Evolutionary conservation across 2,113 vertebrate species (phyloP).

Genomic region (Ctenodactylus gundi): DNA sequence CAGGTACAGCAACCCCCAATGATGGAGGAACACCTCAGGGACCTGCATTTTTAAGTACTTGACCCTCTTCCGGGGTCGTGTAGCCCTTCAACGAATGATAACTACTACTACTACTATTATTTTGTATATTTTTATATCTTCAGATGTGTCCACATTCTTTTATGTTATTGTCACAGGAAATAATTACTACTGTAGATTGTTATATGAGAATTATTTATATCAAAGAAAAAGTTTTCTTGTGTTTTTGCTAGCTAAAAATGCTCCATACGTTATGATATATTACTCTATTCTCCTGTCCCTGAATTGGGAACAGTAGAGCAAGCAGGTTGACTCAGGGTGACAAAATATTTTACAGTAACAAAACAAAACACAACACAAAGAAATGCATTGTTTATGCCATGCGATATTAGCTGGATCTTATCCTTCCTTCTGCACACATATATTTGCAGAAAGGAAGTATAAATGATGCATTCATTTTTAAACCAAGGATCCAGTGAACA

Average conservation of each 20-base stretch:
- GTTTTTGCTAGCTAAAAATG: background rate
- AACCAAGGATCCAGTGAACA: constrained; percentile 53
- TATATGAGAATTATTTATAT: background rate
- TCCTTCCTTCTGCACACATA: background rate
- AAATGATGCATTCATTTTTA: background rate
- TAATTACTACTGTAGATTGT: background rate
- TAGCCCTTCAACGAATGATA: background rate
- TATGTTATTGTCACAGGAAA: background rate
- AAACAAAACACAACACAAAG: too few relatives aligned
- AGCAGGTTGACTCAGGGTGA: background rate
- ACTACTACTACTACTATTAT: background rate
- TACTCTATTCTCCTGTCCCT: background rate
- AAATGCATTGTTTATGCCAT: background rate
- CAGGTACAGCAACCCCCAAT: background rate
- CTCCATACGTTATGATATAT: background rate
- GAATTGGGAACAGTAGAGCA: background rate
- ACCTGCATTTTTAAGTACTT: background rate
- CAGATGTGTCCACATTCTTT: background rate
- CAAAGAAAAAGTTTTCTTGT: background rate
- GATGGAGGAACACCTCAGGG: background rate
- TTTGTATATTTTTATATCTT: background rate
- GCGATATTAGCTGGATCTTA: background rate
- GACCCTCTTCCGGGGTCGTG: background rate
- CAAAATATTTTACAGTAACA: background rate
- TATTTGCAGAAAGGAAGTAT: constrained; percentile 42